Evolutionary conservation across 2,113 vertebrate species (phyloP).

Genomic region (Dendropsophus ebraccatus): DNA sequence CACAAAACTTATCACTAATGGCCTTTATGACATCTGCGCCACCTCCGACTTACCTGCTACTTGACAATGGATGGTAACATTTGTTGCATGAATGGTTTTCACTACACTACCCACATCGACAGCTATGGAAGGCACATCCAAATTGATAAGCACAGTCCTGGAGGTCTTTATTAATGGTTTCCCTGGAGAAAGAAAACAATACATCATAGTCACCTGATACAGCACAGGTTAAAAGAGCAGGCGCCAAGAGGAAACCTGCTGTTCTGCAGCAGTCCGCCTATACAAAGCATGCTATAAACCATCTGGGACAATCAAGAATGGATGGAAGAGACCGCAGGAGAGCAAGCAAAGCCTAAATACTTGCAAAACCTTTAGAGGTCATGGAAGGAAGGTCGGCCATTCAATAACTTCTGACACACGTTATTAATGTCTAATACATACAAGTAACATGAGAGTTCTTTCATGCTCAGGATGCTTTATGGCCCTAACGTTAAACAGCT

Average conservation of each 20-base stretch:
- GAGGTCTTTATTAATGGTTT: conserved; percentile 80
- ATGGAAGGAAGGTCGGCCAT: not conserved
- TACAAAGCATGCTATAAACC: conserved; percentile 17
- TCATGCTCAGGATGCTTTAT: not conserved
- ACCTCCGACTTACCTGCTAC: conserved; percentile 75
- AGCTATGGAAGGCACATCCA: conserved; percentile 65
- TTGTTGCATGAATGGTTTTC: conserved; percentile 73
- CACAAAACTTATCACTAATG: not conserved
- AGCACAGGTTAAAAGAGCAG: conserved; percentile 19
- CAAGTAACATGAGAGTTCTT: conserved; percentile 27
- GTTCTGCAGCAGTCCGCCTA: conserved; percentile 1
- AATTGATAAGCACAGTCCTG: conserved; percentile 70
- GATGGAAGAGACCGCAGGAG: conserved; percentile 35
- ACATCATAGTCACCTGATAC: conserved; percentile 47
- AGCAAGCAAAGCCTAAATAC: conserved; percentile 21
- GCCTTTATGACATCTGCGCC: not conserved
- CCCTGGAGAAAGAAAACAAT: conserved; percentile 68
- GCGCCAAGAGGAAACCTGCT: conserved; percentile 3
- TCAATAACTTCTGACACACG: conserved; percentile 38
- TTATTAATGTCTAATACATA: conserved; percentile 34
- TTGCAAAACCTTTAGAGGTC: conserved; percentile 23
- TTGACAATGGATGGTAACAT: conserved; percentile 79
- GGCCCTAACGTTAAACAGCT: not conserved
- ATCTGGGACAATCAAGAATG: conserved; percentile 8
- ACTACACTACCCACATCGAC: conserved; percentile 75